Percentiles rank a stretch among this genome's conserved stretches.
phyloP scores from a whole-genome alignment of 2,113 vertebrate species.

The Orycteropus afer region DNA sequence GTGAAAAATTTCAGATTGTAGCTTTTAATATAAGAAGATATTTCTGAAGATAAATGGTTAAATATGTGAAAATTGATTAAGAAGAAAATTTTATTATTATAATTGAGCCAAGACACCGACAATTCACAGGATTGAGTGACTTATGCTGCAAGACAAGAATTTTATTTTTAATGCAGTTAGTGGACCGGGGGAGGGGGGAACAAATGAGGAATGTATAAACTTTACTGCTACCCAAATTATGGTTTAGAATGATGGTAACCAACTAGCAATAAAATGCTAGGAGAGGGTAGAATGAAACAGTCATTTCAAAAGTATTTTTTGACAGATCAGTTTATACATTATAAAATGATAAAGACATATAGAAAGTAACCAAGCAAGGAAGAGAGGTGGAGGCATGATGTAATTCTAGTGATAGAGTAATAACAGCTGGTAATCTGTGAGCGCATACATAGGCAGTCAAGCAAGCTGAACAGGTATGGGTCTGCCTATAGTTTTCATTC shows the following conservation, averaged over 20 bases:
- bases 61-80: not conserved
- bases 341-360: not conserved
- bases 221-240: not conserved
- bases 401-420: not conserved
- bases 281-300: not conserved
- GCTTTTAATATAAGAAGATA: slow-evolving; percentile 23
- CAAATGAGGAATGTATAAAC: slow-evolving; percentile 42
- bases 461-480: too few species aligned
- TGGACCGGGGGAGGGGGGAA: not conserved
- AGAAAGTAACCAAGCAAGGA: not conserved
- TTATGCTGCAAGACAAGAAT: not conserved
- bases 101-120: slow-evolving; percentile 26
- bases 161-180: not conserved
- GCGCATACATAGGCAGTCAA: too few species aligned
- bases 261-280: not conserved
- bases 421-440: too few species aligned
- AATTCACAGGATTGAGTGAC: not conserved
- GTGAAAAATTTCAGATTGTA: not conserved
- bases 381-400: not conserved
- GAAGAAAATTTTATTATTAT: fast-evolving
- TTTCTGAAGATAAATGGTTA: not conserved
- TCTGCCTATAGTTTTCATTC: not conserved
- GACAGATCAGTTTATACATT: not conserved
- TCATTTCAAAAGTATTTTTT: not conserved
- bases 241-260: not conserved